Evolutionary conservation across 2,113 vertebrate genomes (phyloP).

Genomic region (Misgurnus anguillicaudatus): DNA sequence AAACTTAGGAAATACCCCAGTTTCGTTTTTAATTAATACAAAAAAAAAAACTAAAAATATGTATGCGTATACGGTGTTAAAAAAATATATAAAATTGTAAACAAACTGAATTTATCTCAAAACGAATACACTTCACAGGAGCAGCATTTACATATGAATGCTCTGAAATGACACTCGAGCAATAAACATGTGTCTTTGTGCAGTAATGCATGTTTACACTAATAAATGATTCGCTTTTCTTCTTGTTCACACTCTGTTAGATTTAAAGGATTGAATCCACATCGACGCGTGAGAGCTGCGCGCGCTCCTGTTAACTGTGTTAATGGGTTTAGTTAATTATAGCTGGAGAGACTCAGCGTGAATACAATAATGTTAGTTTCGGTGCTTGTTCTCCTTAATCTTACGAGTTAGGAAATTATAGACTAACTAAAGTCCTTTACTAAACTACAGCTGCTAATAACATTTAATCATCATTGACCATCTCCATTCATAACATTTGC

Average conservation of each 20-base stretch:
- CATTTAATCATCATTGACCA: too few species aligned
- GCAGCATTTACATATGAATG: conserved; percentile 40
- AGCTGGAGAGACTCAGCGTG: conserved; percentile 71
- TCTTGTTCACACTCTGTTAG: conserved; percentile 54
- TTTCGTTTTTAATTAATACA: too few species aligned
- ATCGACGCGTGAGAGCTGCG: conserved; percentile 61
- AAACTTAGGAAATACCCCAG: too few species aligned
- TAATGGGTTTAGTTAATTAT: conserved; percentile 76
- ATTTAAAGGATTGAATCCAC: conserved; percentile 72
- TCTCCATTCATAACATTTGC: too few species aligned
- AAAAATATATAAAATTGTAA: too few species aligned
- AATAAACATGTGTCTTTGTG: conserved; percentile 49
- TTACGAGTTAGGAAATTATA: not conserved
- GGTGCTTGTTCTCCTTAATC: conserved; percentile 44
- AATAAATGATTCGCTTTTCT: conserved; percentile 43
- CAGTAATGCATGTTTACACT: conserved; percentile 42
- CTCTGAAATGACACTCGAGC: conserved; percentile 34
- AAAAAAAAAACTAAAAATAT: too few species aligned
- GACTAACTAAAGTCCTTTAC: too few species aligned
- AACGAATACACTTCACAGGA: conserved; percentile 43
- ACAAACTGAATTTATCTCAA: too few species aligned
- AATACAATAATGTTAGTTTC: conserved; percentile 78
- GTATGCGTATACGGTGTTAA: too few species aligned
- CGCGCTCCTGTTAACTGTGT: conserved; percentile 58
- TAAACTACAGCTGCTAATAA: too few species aligned